These are phyloP conservation scores for Xestoiulus laeticollis DNA, from an alignment of 2,888 invertebrate species.

Conservation along the genomic window DNA sequence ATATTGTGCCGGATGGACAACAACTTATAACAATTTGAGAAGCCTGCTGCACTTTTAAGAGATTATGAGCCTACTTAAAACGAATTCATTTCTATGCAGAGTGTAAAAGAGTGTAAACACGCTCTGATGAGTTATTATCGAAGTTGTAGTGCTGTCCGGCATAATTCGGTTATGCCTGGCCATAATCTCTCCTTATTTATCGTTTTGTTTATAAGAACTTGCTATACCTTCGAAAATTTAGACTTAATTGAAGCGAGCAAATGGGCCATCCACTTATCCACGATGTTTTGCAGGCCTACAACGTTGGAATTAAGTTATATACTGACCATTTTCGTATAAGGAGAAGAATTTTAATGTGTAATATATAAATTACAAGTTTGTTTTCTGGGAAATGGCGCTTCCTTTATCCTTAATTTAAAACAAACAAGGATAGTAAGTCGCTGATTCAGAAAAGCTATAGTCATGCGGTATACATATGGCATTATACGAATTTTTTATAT, in stretches of 20 bases:
- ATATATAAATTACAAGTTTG: background rate
- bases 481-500: background rate
- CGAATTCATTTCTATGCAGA: slow-evolving; percentile 21
- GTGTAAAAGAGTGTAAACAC: background rate
- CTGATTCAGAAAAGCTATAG: background rate
- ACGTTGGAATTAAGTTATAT: background rate
- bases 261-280: background rate
- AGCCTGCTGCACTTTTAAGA: background rate
- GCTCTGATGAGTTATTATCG: slow-evolving; percentile 12
- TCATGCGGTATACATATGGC: background rate
- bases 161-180: slow-evolving; percentile 24
- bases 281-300: background rate
- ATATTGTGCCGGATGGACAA: slow-evolving; percentile 9
- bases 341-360: background rate
- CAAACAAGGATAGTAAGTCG: background rate
- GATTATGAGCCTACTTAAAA: slow-evolving; percentile 43
- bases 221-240: background rate
- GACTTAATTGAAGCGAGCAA: background rate
- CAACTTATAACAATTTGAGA: slow-evolving; percentile 1
- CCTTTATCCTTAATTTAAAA: slow-evolving; percentile 24
- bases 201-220: slow-evolving; percentile 1
- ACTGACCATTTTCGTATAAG: background rate
- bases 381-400: background rate
- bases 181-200: slow-evolving; percentile 39
- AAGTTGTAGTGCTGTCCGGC: background rate